Base-by-base conservation (phyloP, 1,140 invertebrate species). In the Glomeris maerens region DNA sequence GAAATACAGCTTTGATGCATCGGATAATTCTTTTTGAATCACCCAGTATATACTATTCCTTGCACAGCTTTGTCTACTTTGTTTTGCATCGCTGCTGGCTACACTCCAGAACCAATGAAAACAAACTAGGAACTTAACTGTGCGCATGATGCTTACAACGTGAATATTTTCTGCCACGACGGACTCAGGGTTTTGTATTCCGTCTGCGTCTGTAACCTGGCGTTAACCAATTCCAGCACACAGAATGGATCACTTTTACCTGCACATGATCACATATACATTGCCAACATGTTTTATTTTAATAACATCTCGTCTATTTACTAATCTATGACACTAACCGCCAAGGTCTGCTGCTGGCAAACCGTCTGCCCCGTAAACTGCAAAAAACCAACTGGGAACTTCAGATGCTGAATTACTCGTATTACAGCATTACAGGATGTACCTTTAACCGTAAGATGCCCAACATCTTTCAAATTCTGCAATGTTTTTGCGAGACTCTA, bases 81-180 rank as follows among this genome's bases (percentile, higher is more conserved):
- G n/a, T n/a, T n/a, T n/a, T n/a, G n/a, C n/a, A n/a, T n/a, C n/a
- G n/a, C n/a, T n/a, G n/a, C n/a, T n/a, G n/a, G n/a, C n/a, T n/a
- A n/a, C n/a, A n/a, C n/a, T n/a, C n/a, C n/a, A n/a, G n/a, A n/a
- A n/a, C n/a, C n/a, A n/a, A n/a, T n/a, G n/a, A n/a, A n/a, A n/a
- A n/a, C n/a, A n/a, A n/a, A n/a, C n/a, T n/a, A n/a, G n/a, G n/a
- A n/a, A n/a, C n/a, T n/a, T n/a, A n/a, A n/a, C n/a, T n/a, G n/a
- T n/a, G n/a, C n/a, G n/a, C n/a, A n/a, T n/a, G n/a, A n/a, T 48
- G 78, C 84, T 83, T 71, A 93, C 88, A 99, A 96, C 29, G 86
- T 93, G 65, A 98, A 98, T 56, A 96, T 88, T 71, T 98, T 97
- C 67, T 96, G 91, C 95, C 95, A 99, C 52, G 83, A 87, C 0